Conservation (phyloP, 2,797 vertebrate species). For the Cyprinella venusta region DNA sequence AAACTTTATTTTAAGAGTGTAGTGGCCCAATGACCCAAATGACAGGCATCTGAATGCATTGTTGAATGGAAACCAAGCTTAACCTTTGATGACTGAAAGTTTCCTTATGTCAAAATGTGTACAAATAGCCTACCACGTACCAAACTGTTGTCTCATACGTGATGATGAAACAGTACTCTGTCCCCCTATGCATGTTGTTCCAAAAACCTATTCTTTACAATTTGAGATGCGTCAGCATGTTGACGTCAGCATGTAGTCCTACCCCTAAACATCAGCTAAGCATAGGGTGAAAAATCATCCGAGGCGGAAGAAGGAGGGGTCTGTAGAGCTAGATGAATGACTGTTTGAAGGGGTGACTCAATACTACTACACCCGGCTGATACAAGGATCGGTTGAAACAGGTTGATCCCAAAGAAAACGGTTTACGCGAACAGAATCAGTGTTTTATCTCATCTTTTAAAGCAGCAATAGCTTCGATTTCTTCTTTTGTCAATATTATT, state of each 20-base stretch:
- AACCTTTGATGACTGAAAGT: not conserved
- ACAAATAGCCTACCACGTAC: not conserved
- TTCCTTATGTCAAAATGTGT: not conserved
- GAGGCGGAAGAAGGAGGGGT: not conserved
- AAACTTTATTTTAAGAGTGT: not conserved
- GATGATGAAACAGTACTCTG: not conserved
- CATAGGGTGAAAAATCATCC: slow-evolving; percentile 18
- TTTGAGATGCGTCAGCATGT: not conserved
- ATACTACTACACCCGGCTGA: slow-evolving; percentile 16
- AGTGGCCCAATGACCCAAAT: not conserved
- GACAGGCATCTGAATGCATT: not conserved
- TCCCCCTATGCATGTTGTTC: not conserved
- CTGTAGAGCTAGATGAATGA: slow-evolving; percentile 17
- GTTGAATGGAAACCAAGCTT: not conserved
- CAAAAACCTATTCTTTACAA: not conserved
- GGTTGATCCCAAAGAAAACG: not conserved
- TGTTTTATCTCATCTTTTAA: not conserved
- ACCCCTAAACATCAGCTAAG: not conserved
- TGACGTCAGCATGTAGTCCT: slow-evolving; percentile 11
- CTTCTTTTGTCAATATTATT: not conserved
- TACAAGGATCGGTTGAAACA: not conserved
- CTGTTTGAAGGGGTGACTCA: not conserved
- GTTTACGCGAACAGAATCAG: not conserved
- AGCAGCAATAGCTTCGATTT: not conserved
- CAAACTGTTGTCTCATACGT: not conserved